Evolutionary conservation across 2,888 invertebrate genomes (phyloP), one percentile per base, ranked within the genome.

Genomic region (Pilophorus perplexus): DNA sequence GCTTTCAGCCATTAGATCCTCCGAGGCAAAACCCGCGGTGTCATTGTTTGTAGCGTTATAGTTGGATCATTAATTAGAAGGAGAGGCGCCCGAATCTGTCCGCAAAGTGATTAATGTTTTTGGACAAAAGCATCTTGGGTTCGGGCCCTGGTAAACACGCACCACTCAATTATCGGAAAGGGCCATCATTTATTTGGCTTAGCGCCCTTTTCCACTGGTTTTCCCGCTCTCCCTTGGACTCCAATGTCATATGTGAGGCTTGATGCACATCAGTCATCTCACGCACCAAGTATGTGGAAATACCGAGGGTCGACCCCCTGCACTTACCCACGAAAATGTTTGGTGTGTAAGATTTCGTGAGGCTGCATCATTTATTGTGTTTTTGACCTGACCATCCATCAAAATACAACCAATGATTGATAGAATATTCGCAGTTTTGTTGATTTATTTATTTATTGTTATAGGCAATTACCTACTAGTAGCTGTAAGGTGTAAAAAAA

Each of bases 31-130:
- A 60, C 44, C 44, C 60, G 60, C 60, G 60, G 64, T 64, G 64
- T 64, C 64, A 64, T 64, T 64, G 64, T 64, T 64, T 64, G 64
- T 23, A 40, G 64, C 64, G 38, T 12, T 44, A 60, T 44, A 60
- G 60, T 60, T 40, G 16, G 25, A 54, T 16, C 64, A 64, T 64
- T 64, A 64, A 64, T 64, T 64, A 64, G 50, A 38, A 16, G 18
- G 50, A 37, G 50, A 54, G 52, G 64, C 64, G 52, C 28, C 48
- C 44, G 37, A 46, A 62, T 62, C 62, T 52, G 64, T 54, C 64
- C 22, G 37, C n/a, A 22, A 38, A 22, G 50, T 50, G 64, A 52
- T 64, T 52, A 64, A 54, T 54, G 50, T 52, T 44, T n/a, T 22
- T 4, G 37, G 16, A 57, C 23, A 20, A 57, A 57, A 57, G 57